Conservation (phyloP, 2,113 vertebrate species). For the Pollimyrus isidori region DNA sequence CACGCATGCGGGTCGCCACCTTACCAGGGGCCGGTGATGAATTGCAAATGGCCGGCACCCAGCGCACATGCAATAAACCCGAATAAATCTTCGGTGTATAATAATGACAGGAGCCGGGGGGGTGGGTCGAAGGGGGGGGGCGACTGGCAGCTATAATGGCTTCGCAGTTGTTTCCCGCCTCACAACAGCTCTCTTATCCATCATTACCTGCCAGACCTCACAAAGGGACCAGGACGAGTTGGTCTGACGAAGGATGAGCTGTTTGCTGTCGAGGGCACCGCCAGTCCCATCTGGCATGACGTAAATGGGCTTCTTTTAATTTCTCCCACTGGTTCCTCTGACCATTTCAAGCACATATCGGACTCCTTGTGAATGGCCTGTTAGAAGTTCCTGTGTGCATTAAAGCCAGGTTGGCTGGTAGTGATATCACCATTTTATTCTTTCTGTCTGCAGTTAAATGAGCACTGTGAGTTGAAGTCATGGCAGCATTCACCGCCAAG, state of each 20-base stretch:
- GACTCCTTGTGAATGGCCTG: conserved; percentile 70
- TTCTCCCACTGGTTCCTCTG: conserved; percentile 52
- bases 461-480: not conserved
- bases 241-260: conserved; percentile 79
- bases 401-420: conserved; percentile 49
- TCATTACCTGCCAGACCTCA: conserved; percentile 75
- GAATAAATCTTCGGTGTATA: conserved; percentile 85
- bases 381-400: conserved; percentile 60
- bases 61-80: conserved; percentile 73
- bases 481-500: not conserved
- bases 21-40: conserved; percentile 71
- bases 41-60: conserved; percentile 75
- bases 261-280: conserved; percentile 75
- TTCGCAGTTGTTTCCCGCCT: conserved; percentile 77
- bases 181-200: conserved; percentile 72
- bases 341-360: conserved; percentile 67
- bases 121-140: conserved; percentile 26
- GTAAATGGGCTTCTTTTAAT: conserved; percentile 68
- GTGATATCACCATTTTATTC: conserved; percentile 17
- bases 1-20: conserved; percentile 69
- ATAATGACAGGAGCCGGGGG: conserved; percentile 71
- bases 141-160: conserved; percentile 87
- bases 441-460: not conserved
- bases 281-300: conserved; percentile 79
- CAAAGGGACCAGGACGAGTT: conserved; percentile 70